Evolutionary conservation across 2,113 vertebrate species (phyloP).

Genomic region (Pyrgilauda ruficollis): DNA sequence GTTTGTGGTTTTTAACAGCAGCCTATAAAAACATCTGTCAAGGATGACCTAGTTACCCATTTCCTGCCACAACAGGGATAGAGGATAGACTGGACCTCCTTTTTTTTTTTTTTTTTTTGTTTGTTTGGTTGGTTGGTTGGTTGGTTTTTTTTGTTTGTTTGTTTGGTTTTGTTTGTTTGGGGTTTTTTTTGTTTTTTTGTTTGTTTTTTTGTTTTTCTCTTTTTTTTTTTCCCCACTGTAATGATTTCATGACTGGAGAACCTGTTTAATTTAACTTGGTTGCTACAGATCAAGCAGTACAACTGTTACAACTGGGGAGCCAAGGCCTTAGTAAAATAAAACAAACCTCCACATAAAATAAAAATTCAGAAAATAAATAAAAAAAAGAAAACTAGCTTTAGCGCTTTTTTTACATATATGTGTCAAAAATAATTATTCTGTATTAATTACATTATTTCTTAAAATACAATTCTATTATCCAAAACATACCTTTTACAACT

Average conservation of each 20-base stretch:
- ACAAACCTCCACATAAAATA: not conserved
- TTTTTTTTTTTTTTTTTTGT: not conserved
- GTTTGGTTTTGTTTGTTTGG: not conserved
- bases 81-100: not conserved
- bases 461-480: not conserved
- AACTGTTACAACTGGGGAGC: not conserved
- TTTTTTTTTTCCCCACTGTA: not conserved
- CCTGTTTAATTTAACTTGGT: not conserved
- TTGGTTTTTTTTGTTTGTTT: not conserved
- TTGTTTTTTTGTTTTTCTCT: not conserved
- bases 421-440: not conserved
- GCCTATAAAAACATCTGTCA: conserved; percentile 49
- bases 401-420: not conserved
- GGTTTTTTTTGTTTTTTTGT: not conserved
- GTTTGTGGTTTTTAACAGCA: conserved; percentile 45
- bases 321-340: not conserved
- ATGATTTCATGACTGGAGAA: not conserved
- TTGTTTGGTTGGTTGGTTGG: too few species aligned
- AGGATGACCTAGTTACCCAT: conserved; percentile 52
- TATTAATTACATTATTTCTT: not conserved
- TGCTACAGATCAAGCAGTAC: not conserved
- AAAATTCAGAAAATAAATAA: not conserved
- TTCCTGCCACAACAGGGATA: conserved; percentile 32
- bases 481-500: not conserved
- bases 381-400: not conserved